Conservation (phyloP, 2,113 vertebrate genomes). For the Sardina pilchardus region DNA sequence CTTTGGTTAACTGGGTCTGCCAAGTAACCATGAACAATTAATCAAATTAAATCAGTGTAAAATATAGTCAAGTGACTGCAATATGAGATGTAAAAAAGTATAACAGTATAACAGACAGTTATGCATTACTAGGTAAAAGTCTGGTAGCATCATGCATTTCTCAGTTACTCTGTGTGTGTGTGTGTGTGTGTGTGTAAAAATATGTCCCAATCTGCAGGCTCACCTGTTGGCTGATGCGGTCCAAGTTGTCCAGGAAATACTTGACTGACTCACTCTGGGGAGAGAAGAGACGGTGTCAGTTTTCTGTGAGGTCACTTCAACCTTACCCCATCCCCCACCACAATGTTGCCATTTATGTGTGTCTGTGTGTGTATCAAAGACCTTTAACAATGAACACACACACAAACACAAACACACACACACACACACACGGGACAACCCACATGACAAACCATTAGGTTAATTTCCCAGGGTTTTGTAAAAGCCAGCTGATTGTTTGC, state of each 20-base stretch:
- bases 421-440: not conserved
- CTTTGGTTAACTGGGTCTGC: too few relatives aligned
- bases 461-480: not conserved
- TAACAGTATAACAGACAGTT: too few relatives aligned
- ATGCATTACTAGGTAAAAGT: too few relatives aligned
- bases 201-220: not conserved
- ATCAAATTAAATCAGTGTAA: too few relatives aligned
- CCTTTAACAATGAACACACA: not conserved
- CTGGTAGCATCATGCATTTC: too few relatives aligned
- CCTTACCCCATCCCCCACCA: not conserved
- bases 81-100: too few relatives aligned
- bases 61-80: too few relatives aligned
- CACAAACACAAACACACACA: not conserved
- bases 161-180: not conserved
- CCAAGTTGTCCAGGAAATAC: slow-evolving; percentile 18
- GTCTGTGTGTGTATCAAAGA: not conserved
- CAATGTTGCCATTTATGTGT: not conserved
- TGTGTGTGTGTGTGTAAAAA: not conserved
- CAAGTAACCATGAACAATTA: too few relatives aligned
- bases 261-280: slow-evolving; percentile 16
- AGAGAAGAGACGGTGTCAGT: not conserved
- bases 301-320: not conserved
- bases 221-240: slow-evolving; percentile 16
- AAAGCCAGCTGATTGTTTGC: not conserved
- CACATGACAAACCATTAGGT: not conserved